phyloP scores from a whole-genome alignment of 1,140 invertebrate genomes.

The Macrobrachium nipponense region DNA sequence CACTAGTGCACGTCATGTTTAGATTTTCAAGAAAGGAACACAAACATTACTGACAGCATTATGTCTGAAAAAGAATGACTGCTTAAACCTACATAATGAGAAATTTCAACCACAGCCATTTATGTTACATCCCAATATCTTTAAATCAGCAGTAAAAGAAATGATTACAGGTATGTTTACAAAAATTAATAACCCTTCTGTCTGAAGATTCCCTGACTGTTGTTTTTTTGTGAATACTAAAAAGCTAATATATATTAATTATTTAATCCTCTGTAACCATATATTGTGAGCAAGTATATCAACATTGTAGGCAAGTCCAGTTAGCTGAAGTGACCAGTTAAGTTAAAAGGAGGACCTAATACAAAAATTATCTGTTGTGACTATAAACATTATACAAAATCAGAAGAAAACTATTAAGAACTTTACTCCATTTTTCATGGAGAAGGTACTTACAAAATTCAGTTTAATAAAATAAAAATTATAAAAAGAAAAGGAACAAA shows the following conservation, averaged over 20 bases:
- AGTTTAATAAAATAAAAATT: neutral
- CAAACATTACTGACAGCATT: neutral
- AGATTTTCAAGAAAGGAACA: neutral
- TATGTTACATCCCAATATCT: neutral
- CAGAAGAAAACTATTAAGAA: too few species aligned
- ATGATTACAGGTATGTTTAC: slow-evolving; percentile 42
- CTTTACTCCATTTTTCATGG: too few species aligned
- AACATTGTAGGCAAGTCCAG: slow-evolving; percentile 57
- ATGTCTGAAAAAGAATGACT: neutral
- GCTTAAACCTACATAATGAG: too few species aligned
- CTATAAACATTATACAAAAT: slow-evolving; percentile 13
- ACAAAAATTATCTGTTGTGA: neutral
- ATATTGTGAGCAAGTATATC: slow-evolving; percentile 58
- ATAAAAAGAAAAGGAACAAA: slow-evolving; percentile 20
- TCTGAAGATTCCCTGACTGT: slow-evolving; percentile 40
- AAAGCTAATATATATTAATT: slow-evolving; percentile 40
- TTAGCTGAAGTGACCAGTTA: slow-evolving; percentile 24
- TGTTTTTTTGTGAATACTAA: slow-evolving; percentile 41
- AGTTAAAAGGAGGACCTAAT: too few species aligned
- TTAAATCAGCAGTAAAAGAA: slow-evolving; percentile 52
- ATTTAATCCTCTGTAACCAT: slow-evolving; percentile 43
- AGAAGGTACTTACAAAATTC: too few species aligned
- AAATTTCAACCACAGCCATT: too few species aligned
- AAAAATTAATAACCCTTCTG: slow-evolving; percentile 42
- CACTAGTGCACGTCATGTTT: neutral